A percentile compares a stretch with the other conserved stretches of the same genome.
Evolutionary conservation across 2,888 invertebrate genomes (phyloP).

Genomic region (Oscheius onirici): DNA sequence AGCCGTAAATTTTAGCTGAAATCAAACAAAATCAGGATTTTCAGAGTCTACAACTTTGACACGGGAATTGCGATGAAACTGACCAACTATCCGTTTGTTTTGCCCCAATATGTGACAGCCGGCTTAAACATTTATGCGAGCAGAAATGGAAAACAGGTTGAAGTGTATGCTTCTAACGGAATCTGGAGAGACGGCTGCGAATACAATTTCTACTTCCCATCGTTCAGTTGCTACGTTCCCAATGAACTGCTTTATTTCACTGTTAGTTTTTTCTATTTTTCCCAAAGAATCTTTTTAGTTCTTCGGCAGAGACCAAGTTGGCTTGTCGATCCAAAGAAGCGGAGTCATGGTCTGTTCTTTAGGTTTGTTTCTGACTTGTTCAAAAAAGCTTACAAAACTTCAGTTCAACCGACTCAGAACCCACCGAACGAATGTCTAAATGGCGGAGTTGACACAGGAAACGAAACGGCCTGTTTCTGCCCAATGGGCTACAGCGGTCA

Average conservation of each 20-base stretch:
- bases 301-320: constrained; percentile 53
- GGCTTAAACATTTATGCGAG: constrained; percentile 52
- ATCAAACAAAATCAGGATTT: no score
- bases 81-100: constrained; percentile 10
- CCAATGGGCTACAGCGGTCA: constrained; percentile 54
- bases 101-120: constrained; percentile 41
- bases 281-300: constrained; percentile 37
- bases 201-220: constrained; percentile 60
- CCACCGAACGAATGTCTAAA: constrained; percentile 57
- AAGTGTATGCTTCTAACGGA: constrained; percentile 56
- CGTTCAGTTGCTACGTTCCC: constrained; percentile 53
- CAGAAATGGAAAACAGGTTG: constrained; percentile 34
- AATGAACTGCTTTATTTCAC: constrained; percentile 60
- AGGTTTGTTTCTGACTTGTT: constrained; percentile 27
- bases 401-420: constrained; percentile 46
- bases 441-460: constrained; percentile 56
- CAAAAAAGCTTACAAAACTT: constrained; percentile 16
- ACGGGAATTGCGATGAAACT: constrained; percentile 1
- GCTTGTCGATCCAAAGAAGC: constrained; percentile 56
- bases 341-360: constrained; percentile 56
- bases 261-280: constrained; percentile 26
- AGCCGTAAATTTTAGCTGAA: constrained; percentile 48
- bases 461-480: constrained; percentile 59
- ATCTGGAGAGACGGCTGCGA: constrained; percentile 58
- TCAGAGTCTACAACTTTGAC: background rate